These are phyloP conservation scores for Polyommatus icarus DNA, from an alignment of 2,888 invertebrate species.

Conservation along the genomic window DNA sequence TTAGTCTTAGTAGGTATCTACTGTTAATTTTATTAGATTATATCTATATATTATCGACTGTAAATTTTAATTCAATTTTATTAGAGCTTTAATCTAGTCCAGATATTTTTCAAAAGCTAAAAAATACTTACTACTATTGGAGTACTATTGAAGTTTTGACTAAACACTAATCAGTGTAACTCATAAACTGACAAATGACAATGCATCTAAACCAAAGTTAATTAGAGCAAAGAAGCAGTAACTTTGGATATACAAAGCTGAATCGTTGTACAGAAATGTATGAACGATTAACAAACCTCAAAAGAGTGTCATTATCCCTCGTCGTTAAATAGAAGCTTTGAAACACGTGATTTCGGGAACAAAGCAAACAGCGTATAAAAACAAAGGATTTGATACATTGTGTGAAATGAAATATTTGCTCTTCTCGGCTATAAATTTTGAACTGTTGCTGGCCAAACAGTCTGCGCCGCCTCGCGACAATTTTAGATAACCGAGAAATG, in stretches of 20 bases:
- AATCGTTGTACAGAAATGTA: background rate
- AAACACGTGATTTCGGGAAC: background rate
- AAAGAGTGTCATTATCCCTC: background rate
- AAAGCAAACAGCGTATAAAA: background rate
- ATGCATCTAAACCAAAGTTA: too few relatives aligned
- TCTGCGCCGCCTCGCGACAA: constrained; percentile 14
- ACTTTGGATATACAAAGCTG: background rate
- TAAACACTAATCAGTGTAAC: too few relatives aligned
- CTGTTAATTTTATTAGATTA: too few relatives aligned
- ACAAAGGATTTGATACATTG: constrained; percentile 9
- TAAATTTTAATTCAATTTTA: too few relatives aligned
- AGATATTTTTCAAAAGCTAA: too few relatives aligned
- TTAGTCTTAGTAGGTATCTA: too few relatives aligned
- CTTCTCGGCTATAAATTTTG: constrained; percentile 4
- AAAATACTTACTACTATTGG: too few relatives aligned
- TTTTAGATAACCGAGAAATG: constrained; percentile 22
- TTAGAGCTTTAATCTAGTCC: too few relatives aligned
- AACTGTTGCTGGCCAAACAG: background rate
- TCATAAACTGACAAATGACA: too few relatives aligned
- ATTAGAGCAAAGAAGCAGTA: background rate
- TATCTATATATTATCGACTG: too few relatives aligned
- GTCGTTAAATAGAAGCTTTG: background rate
- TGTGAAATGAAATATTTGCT: constrained; percentile 13
- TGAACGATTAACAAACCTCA: background rate
- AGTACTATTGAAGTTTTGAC: too few relatives aligned